Base-by-base conservation (phyloP, 2,888 invertebrate species). In the Mesorhabditis sp. region DNA sequence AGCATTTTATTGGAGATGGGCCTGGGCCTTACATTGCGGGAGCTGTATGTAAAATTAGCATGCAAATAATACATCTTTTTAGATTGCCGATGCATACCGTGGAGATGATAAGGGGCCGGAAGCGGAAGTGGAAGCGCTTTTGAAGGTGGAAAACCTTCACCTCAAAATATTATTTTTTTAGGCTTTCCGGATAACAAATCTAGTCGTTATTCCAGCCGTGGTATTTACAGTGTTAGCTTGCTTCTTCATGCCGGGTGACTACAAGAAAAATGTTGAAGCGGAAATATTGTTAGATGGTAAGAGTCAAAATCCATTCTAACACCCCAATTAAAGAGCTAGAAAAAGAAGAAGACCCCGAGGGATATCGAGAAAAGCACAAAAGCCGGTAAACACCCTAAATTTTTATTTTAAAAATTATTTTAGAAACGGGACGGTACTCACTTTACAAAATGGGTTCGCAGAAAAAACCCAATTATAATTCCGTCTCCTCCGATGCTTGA, bases 21-120 rank as follows among this genome's bases (percentile, higher is more conserved):
- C 58, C 58, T 50, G 58, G 58, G n/a, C 58, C 58, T 10, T 50
- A 50, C 58, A 50, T 50, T 50, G 58, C 58, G 7, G 58, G 58
- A 50, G 58, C 58, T 10, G 58, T 50, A 28, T 28, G 28, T 28
- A 28, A 28, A 28, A 28, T 28, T 28, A 28, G 28, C 28, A 28
- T 28, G 28, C 28, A 28, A 28, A 28, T 28, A 28, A 28, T 13
- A 50, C 58, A 50, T 50, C n/a, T 50, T n/a, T 50, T 50, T 50
- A 50, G 58, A 50, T 50, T 13, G 58, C 58, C 10, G 58, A 50
- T 50, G 58, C 58, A 13, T 50, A 13, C n/a, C 58, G 58, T 50
- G 58, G 58, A 13, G 58, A 50, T n/a, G n/a, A 50, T 10, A n/a
- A 50, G 2, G 58, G n/a, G 7, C 58, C 7, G 7, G n/a, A 50